Conservation (phyloP, 2,113 vertebrate genomes). For the Pomatostomus ruficeps region DNA sequence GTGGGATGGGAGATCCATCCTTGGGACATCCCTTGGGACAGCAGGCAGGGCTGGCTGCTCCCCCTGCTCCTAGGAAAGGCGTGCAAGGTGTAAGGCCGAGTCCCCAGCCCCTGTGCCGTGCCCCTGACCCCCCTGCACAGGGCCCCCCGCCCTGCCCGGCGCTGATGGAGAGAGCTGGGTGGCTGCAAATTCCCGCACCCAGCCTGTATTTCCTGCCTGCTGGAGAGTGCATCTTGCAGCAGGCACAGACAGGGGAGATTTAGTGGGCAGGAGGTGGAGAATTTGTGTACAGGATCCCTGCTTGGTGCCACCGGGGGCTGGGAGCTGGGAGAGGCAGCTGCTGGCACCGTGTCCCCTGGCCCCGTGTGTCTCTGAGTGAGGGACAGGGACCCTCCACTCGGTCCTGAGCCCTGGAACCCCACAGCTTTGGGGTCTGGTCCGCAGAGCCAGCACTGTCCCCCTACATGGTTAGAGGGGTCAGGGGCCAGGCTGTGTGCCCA, state of each 20-base stretch:
- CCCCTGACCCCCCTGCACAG: fast-evolving
- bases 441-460: not conserved
- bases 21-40: not conserved
- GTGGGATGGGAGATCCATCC: not conserved
- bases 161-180: fast-evolving
- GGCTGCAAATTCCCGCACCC: not conserved
- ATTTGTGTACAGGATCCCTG: not conserved
- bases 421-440: fast-evolving
- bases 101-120: not conserved
- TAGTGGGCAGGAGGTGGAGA: not conserved
- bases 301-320: not conserved
- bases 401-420: not conserved
- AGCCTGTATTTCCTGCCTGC: not conserved
- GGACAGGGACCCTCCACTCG: fast-evolving
- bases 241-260: not conserved
- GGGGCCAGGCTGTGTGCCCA: not conserved
- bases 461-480: fast-evolving
- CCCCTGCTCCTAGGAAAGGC: not conserved
- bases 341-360: fast-evolving
- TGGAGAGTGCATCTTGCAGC: not conserved
- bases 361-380: fast-evolving
- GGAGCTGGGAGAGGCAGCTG: not conserved
- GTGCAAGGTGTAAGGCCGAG: not conserved
- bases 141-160: fast-evolving
- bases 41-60: not conserved